These are phyloP conservation scores for Drosophila nebulosa DNA, from an alignment of 1,140 invertebrate species.

Conservation along the genomic window DNA sequence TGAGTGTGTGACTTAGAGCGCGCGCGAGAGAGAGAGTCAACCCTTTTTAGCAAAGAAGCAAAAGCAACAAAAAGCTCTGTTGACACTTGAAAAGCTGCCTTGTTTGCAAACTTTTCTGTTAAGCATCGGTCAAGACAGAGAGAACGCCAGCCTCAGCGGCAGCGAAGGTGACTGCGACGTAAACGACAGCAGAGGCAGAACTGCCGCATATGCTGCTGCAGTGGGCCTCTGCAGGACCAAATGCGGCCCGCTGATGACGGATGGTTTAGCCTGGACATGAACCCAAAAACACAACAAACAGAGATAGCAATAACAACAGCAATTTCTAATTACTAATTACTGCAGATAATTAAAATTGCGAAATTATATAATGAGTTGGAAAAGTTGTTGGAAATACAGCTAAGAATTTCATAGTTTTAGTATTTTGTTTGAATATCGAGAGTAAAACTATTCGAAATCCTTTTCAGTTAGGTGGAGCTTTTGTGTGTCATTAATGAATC, in stretches of 20 bases:
- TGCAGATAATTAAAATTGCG: too few species aligned
- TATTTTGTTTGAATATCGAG: too few species aligned
- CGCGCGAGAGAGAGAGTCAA: constrained; percentile 20
- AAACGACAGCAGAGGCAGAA: neutral
- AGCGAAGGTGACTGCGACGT: neutral
- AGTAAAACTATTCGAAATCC: too few species aligned
- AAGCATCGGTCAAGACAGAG: neutral
- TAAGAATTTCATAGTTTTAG: too few species aligned
- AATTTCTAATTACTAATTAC: too few species aligned
- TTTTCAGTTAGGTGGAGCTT: too few species aligned
- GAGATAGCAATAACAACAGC: constrained; percentile 10
- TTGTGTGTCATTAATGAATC: too few species aligned
- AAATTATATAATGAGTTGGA: too few species aligned
- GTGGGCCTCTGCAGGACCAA: neutral
- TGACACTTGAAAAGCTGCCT: constrained; percentile 52
- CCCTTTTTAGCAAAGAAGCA: constrained; percentile 36
- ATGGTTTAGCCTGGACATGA: constrained; percentile 40
- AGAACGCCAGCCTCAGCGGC: too few species aligned
- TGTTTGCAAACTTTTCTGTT: constrained; percentile 53
- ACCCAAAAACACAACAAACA: constrained; percentile 23
- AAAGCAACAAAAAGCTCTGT: constrained; percentile 48
- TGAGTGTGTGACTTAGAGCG: neutral
- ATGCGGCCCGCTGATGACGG: neutral
- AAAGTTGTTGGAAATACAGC: too few species aligned
- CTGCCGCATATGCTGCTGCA: neutral